Conservation (phyloP, 2,113 vertebrate genomes). For the Rafetus swinhoei region DNA sequence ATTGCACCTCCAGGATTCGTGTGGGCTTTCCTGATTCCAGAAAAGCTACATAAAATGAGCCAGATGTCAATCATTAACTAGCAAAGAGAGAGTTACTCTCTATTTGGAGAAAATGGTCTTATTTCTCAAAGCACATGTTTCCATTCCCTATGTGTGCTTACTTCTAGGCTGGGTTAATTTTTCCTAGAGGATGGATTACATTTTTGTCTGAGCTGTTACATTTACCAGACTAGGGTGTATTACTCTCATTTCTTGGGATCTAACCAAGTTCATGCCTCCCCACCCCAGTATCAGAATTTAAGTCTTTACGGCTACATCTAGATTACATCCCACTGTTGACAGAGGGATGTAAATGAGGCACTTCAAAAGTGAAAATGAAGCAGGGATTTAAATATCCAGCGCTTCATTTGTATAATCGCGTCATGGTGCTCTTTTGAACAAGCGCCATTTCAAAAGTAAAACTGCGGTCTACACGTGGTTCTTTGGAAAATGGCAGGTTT, state of each 20-base stretch:
- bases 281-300: not conserved
- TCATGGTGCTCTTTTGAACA: no score
- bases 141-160: not conserved
- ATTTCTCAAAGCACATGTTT: not conserved
- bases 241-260: not conserved
- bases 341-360: no score
- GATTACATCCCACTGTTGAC: no score
- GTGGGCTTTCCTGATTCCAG: not conserved
- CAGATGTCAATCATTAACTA: not conserved
- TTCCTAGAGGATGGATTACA: not conserved
- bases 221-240: not conserved
- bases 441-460: no score
- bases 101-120: not conserved
- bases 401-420: no score
- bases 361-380: no score
- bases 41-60: no score
- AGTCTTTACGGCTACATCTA: not conserved
- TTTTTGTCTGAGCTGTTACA: not conserved
- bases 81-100: not conserved
- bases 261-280: not conserved
- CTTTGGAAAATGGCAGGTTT: no score
- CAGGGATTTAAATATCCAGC: no score
- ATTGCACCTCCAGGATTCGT: no score
- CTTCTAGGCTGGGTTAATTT: not conserved
- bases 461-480: no score